Evolutionary conservation across 2,797 vertebrate species (phyloP).

Genomic region (Chloroceryle inda): DNA sequence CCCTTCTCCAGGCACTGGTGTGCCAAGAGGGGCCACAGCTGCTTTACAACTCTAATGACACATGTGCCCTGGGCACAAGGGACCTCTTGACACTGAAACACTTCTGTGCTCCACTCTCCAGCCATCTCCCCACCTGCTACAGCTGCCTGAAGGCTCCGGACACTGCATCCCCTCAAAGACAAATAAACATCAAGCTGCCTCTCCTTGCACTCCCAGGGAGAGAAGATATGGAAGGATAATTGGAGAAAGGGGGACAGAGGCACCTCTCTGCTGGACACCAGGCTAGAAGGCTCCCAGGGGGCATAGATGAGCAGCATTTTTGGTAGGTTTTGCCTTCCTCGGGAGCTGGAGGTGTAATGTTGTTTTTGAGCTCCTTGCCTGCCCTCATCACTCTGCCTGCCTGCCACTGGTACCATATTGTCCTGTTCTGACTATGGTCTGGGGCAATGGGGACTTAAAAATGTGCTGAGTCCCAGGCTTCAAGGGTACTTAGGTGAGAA

Average conservation of each 20-base stretch:
- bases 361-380: neutral
- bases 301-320: neutral
- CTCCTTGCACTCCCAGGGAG: neutral
- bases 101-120: neutral
- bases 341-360: neutral
- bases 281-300: neutral
- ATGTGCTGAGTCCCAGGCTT: neutral
- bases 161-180: neutral
- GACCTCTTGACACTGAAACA: accelerated
- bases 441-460: neutral
- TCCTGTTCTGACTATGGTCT: neutral
- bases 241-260: neutral
- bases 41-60: neutral
- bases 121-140: neutral
- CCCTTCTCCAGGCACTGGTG: neutral
- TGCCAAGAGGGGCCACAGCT: neutral
- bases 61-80: neutral
- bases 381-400: neutral
- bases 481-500: neutral
- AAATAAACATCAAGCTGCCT: neutral
- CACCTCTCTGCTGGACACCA: neutral
- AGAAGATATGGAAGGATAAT: neutral
- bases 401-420: neutral
- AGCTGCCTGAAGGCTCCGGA: neutral
- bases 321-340: neutral